These are phyloP conservation scores for Corynorhinus townsendii DNA, from an alignment of 2,113 vertebrate species.

Conservation along the genomic window DNA sequence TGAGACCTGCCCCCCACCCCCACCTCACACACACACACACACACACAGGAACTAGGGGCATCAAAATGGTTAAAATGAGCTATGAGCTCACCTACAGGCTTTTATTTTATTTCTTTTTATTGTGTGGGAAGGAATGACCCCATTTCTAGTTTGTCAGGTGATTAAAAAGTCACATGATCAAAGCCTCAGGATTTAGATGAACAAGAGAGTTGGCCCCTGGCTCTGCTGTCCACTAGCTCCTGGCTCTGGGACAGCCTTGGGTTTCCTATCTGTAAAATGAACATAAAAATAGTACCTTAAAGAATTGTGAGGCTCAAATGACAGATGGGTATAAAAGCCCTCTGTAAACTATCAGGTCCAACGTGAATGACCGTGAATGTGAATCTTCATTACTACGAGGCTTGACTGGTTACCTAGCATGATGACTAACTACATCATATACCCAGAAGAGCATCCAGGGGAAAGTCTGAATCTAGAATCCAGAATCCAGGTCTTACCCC, in stretches of 20 bases:
- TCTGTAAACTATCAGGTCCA: constrained; percentile 35
- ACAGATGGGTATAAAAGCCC: neutral
- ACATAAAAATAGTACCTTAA: neutral
- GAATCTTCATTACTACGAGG: constrained; percentile 37
- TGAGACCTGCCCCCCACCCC: neutral
- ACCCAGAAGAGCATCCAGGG: constrained; percentile 44
- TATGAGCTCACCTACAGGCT: constrained; percentile 66
- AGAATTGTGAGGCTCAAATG: constrained; percentile 4
- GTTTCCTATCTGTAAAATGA: constrained; percentile 41
- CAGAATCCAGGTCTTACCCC: neutral
- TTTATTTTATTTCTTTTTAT: constrained; percentile 47
- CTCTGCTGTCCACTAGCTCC: neutral
- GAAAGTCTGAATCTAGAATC: constrained; percentile 18
- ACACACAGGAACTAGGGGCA: constrained; percentile 7
- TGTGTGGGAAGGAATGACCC: constrained; percentile 50
- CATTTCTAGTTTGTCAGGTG: constrained; percentile 69
- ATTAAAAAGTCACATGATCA: neutral
- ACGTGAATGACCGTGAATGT: neutral
- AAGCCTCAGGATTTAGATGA: neutral
- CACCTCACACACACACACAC: no score
- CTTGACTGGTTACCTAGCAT: neutral
- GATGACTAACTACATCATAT: constrained; percentile 27
- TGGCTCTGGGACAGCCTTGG: neutral
- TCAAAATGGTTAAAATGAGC: constrained; percentile 74
- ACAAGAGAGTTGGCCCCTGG: neutral